Evolutionary conservation across 2,888 invertebrate species (phyloP).

Genomic region (Dasysyrphus tricinctus): DNA sequence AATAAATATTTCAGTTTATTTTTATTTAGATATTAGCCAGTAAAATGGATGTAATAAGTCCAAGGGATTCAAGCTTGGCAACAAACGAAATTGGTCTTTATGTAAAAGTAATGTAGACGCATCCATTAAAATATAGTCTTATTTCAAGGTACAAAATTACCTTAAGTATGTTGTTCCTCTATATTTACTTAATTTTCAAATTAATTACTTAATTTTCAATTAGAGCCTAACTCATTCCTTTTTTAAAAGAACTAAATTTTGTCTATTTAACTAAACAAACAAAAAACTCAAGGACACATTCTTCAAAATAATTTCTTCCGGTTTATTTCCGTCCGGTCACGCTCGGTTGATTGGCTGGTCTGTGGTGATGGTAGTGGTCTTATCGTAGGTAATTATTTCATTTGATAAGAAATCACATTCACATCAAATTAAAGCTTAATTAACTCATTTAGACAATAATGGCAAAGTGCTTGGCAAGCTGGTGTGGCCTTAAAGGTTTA

Average conservation of each 20-base stretch:
- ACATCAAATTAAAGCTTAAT: conserved; percentile 65
- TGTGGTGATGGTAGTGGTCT: neutral
- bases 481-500: conserved; percentile 49
- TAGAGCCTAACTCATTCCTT: too few relatives aligned
- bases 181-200: too few relatives aligned
- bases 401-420: conserved; percentile 65
- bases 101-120: too few relatives aligned
- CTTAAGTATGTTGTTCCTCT: too few relatives aligned
- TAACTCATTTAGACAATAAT: conserved; percentile 65
- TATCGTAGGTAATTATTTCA: conserved; percentile 64
- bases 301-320: conserved; percentile 47
- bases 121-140: too few relatives aligned
- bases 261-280: neutral
- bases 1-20: too few relatives aligned
- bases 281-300: conserved; percentile 65
- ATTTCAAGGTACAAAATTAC: too few relatives aligned
- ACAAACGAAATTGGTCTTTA: too few relatives aligned
- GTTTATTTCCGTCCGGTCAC: conserved; percentile 10
- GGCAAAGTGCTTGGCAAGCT: conserved; percentile 55
- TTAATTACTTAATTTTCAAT: too few relatives aligned
- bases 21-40: too few relatives aligned
- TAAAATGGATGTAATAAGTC: too few relatives aligned
- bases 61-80: too few relatives aligned
- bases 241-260: neutral
- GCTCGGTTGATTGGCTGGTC: neutral